A percentile compares a stretch with the other conserved stretches of the same genome.
These are phyloP conservation scores for Corapipo altera DNA, from an alignment of 2,113 vertebrate species.

Conservation along the genomic window DNA sequence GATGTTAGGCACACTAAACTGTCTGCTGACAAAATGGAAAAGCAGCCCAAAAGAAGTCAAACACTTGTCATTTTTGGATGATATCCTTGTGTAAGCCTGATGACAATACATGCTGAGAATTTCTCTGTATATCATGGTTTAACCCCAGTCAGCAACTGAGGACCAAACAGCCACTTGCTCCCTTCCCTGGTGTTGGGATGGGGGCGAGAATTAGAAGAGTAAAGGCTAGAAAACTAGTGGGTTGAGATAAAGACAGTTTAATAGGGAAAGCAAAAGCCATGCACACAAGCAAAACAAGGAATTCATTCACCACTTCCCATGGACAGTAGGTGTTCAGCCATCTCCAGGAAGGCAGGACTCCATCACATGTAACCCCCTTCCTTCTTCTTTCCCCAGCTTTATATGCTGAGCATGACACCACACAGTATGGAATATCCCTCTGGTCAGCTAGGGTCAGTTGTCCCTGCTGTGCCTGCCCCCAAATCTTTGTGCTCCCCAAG, in stretches of 20 bases:
- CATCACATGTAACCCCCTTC: neutral
- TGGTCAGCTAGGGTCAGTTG: rapidly evolving
- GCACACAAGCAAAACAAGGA: neutral
- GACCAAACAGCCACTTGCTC: neutral
- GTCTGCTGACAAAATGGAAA: neutral
- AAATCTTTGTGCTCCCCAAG: neutral
- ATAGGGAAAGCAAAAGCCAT: neutral
- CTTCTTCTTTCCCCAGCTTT: neutral
- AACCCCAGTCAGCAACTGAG: neutral
- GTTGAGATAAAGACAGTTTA: neutral
- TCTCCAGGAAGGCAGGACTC: neutral
- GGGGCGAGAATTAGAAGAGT: neutral
- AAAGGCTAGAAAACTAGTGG: neutral
- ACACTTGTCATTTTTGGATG: neutral
- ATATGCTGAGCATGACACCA: neutral
- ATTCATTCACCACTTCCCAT: neutral
- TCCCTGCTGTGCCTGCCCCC: neutral
- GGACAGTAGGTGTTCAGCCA: neutral
- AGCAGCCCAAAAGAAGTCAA: neutral
- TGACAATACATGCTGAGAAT: neutral
- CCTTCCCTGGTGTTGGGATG: neutral
- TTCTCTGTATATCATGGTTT: neutral
- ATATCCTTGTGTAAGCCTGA: neutral
- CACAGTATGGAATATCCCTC: neutral
- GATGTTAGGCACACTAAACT: neutral